Evolutionary conservation across 2,888 invertebrate genomes (phyloP).

Genomic region (Ferdinandea cuprea): DNA sequence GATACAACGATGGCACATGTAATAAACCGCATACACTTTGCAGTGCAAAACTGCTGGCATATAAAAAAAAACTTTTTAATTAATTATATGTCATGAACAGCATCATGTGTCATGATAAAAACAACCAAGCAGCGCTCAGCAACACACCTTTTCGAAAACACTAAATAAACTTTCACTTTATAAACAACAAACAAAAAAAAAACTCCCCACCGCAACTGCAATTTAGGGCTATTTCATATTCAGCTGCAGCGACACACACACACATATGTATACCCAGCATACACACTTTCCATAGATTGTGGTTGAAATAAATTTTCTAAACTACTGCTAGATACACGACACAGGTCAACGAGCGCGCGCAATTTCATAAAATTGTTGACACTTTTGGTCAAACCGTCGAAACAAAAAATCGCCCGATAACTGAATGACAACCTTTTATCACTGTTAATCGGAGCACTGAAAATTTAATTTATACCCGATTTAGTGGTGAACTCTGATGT

Average conservation of each 20-base stretch:
- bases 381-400: constrained; percentile 49
- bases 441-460: constrained; percentile 34
- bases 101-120: constrained; percentile 26
- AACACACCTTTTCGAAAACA: constrained; percentile 34
- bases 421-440: constrained; percentile 38
- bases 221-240: constrained; percentile 20
- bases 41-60: not conserved
- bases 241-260: constrained; percentile 27
- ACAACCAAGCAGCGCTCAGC: constrained; percentile 3
- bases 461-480: constrained; percentile 36
- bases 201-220: constrained; percentile 26
- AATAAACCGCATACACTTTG: constrained; percentile 37
- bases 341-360: constrained; percentile 21
- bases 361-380: constrained; percentile 58
- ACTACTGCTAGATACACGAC: constrained; percentile 40
- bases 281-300: constrained; percentile 9
- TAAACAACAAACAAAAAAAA: not conserved
- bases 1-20: constrained; percentile 32
- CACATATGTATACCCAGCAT: not conserved
- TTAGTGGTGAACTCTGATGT: not conserved
- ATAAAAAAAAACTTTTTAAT: constrained; percentile 39
- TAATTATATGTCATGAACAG: constrained; percentile 60
- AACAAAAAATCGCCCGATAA: constrained; percentile 1
- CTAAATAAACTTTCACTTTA: constrained; percentile 70
- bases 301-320: constrained; percentile 63